Evolutionary conservation across 64 coral and sea anemone genomes (phyloP).

Genomic region (Montipora foliosa): DNA sequence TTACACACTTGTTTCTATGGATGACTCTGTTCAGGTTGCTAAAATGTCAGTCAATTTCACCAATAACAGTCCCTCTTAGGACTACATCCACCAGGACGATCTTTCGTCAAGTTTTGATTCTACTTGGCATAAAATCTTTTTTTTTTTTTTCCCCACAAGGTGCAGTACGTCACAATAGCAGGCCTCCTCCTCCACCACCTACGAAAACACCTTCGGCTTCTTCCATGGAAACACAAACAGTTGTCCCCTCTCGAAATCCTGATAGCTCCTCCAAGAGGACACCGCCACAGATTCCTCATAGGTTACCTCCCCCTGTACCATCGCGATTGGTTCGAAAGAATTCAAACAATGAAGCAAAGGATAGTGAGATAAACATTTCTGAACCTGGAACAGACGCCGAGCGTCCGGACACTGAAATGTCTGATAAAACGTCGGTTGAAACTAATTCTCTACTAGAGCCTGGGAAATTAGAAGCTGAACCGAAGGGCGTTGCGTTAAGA

Average conservation of each 20-base stretch:
- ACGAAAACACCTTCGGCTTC: slow-evolving; percentile 69
- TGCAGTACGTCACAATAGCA: slow-evolving; percentile 14
- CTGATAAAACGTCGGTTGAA: not conserved
- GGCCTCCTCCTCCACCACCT: slow-evolving; percentile 46
- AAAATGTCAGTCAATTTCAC: no score
- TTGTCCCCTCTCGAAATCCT: not conserved
- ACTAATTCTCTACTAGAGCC: not conserved
- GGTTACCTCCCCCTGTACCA: slow-evolving; percentile 13
- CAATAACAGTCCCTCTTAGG: no score
- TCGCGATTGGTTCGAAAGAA: not conserved
- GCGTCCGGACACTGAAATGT: not conserved
- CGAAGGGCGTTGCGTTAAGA: not conserved
- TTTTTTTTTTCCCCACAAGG: not conserved
- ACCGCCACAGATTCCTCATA: slow-evolving; percentile 8
- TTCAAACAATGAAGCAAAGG: not conserved
- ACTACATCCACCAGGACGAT: no score
- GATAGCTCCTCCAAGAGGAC: slow-evolving; percentile 9
- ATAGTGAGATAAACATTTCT: not conserved
- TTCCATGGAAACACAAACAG: slow-evolving; percentile 25
- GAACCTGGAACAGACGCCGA: not conserved
- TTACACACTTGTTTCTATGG: no score
- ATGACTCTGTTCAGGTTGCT: no score
- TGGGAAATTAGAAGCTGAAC: not conserved
- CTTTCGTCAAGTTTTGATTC: no score
- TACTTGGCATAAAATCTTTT: not conserved